These are phyloP conservation scores for Bubo blakistoni DNA, from an alignment of 2,113 vertebrate genomes.

Conservation along the genomic window DNA sequence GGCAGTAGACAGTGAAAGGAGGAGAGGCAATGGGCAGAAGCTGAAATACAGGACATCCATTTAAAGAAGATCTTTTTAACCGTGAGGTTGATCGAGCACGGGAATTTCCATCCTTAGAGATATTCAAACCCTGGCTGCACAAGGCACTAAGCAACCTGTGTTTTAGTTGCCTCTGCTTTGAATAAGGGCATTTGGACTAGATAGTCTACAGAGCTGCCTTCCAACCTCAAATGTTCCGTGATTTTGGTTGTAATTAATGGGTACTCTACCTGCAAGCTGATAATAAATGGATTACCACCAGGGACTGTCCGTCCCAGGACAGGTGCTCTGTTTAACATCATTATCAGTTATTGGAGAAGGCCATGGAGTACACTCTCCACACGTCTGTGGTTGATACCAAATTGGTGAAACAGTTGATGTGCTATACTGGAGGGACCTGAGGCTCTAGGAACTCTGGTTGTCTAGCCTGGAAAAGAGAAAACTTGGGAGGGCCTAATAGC, in stretches of 20 bases:
- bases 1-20: neutral
- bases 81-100: neutral
- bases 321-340: neutral
- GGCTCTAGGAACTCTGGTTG: accelerated
- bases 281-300: neutral
- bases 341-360: neutral
- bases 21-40: neutral
- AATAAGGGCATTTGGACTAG: neutral
- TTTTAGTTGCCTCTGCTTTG: neutral
- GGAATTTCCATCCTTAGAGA: neutral
- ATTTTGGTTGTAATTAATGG: neutral
- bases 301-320: neutral
- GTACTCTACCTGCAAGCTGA: neutral
- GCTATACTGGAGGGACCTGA: neutral
- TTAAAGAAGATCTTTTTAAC: neutral
- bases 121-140: neutral
- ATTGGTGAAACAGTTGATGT: neutral
- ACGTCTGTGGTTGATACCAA: neutral
- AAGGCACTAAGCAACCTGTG: neutral
- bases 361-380: neutral
- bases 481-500: neutral
- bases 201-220: neutral
- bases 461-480: neutral
- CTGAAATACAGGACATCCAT: neutral
- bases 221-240: neutral